phyloP scores from a whole-genome alignment of 64 coral and sea anemone species.

The Dendrophyllia cribrosa region DNA sequence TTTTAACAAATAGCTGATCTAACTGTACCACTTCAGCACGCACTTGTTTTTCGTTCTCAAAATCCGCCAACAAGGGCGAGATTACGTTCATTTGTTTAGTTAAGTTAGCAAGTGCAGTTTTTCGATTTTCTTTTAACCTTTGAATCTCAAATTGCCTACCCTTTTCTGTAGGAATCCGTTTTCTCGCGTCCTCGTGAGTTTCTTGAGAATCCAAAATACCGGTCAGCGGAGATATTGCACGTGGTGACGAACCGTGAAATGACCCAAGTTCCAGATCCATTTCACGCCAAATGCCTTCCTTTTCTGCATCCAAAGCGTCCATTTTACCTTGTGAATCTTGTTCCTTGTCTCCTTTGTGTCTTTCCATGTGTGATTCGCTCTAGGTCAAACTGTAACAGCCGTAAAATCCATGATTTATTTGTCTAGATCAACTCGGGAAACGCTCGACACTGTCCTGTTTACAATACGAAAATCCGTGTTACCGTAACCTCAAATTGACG shows the following conservation, averaged over 20 bases:
- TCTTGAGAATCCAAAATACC: slow-evolving; percentile 21
- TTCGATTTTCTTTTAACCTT: slow-evolving; percentile 67
- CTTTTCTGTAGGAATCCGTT: slow-evolving; percentile 65
- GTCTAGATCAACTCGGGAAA: slow-evolving; percentile 11
- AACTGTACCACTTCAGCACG: slow-evolving; percentile 52
- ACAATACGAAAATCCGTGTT: slow-evolving; percentile 7
- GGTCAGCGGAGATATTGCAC: slow-evolving; percentile 4
- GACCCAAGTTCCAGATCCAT: slow-evolving; percentile 6
- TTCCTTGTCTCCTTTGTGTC: slow-evolving; percentile 10
- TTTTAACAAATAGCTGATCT: slow-evolving; percentile 45
- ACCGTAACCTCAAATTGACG: neutral
- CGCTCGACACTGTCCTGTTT: neutral
- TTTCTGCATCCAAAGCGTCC: neutral
- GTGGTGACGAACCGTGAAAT: neutral
- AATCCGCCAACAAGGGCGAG: slow-evolving; percentile 38
- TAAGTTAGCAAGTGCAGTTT: slow-evolving; percentile 59
- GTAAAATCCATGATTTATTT: neutral
- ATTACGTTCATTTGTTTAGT: slow-evolving; percentile 77
- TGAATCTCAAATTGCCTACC: slow-evolving; percentile 64
- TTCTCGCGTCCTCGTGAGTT: slow-evolving; percentile 43
- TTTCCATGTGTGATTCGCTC: neutral
- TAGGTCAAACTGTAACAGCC: too few species aligned
- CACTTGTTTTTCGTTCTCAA: slow-evolving; percentile 68
- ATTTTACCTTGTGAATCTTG: neutral
- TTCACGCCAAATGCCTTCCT: neutral